Evolutionary conservation across 1,140 invertebrate genomes (phyloP).

Genomic region (Pygmarrhopalites habei): DNA sequence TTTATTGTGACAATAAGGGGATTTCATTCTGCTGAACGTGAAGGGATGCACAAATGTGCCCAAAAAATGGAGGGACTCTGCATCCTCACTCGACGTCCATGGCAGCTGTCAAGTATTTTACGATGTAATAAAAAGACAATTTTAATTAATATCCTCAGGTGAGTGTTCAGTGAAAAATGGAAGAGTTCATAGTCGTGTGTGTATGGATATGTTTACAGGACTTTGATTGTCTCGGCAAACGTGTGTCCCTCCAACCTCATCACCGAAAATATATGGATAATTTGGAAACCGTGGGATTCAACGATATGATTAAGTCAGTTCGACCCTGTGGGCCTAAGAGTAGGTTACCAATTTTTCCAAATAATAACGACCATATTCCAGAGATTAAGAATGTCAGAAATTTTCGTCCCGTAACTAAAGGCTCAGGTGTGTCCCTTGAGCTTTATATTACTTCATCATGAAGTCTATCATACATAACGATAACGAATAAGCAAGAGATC

Average conservation of each 20-base stretch:
- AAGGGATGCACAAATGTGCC: conserved; percentile 37
- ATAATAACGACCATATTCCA: conserved; percentile 9
- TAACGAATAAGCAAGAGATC: conserved; percentile 4
- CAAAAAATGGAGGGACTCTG: conserved; percentile 31
- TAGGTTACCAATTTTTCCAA: background rate
- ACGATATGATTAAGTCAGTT: conserved; percentile 27
- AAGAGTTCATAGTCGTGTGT: too few relatives aligned
- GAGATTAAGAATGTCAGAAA: conserved; percentile 9
- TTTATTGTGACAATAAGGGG: too few relatives aligned
- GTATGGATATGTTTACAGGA: too few relatives aligned
- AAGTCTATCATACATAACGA: too few relatives aligned
- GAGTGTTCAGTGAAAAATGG: too few relatives aligned
- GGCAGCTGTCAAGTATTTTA: conserved; percentile 32
- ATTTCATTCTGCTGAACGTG: conserved; percentile 13
- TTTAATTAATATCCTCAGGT: too few relatives aligned
- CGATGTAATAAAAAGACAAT: too few relatives aligned
- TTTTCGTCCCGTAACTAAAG: conserved; percentile 2
- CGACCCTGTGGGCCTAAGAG: conserved; percentile 33
- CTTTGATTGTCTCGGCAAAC: conserved; percentile 29
- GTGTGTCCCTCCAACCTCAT: conserved; percentile 30
- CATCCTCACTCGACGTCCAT: conserved; percentile 29
- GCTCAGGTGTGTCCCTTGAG: conserved; percentile 2
- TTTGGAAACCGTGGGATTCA: conserved; percentile 23
- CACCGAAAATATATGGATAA: conserved; percentile 34
- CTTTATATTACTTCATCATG: too few relatives aligned